A percentile compares a stretch with the other conserved stretches of the same genome.
Evolutionary conservation across 2,797 vertebrate species (phyloP).

Genomic region (Microctenopoma stevenorrisi): DNA sequence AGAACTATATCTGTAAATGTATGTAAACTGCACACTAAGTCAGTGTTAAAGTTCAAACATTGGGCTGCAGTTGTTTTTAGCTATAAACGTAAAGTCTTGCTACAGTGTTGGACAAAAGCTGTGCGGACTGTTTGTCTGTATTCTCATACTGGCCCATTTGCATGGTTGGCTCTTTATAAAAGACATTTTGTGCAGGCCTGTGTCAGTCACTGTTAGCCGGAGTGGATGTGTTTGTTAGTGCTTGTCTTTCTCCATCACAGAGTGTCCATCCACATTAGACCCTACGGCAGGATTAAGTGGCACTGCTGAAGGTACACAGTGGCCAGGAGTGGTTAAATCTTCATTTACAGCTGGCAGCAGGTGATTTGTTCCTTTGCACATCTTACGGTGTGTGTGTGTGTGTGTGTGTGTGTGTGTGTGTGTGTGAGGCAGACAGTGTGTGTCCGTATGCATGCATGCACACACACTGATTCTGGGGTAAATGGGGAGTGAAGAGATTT

Average conservation of each 20-base stretch:
- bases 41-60: not conserved
- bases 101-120: not conserved
- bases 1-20: no score
- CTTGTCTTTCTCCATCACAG: conserved; percentile 70
- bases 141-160: not conserved
- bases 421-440: conserved; percentile 26
- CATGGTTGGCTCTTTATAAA: conserved; percentile 21
- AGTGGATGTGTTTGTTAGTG: conserved; percentile 73
- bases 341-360: conserved; percentile 75
- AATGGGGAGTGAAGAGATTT: conserved; percentile 68
- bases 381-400: conserved; percentile 9
- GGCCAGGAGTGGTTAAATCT: conserved; percentile 76
- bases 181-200: conserved; percentile 14
- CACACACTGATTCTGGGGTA: conserved; percentile 38
- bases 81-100: not conserved
- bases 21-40: not conserved
- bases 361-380: conserved; percentile 70
- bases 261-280: conserved; percentile 80
- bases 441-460: conserved; percentile 30
- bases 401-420: not conserved
- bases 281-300: conserved; percentile 76
- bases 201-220: conserved; percentile 72
- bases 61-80: not conserved
- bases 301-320: conserved; percentile 65
- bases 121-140: not conserved